Base-by-base conservation (phyloP, 1,140 invertebrate genomes). In the Drosophila navojoa region DNA sequence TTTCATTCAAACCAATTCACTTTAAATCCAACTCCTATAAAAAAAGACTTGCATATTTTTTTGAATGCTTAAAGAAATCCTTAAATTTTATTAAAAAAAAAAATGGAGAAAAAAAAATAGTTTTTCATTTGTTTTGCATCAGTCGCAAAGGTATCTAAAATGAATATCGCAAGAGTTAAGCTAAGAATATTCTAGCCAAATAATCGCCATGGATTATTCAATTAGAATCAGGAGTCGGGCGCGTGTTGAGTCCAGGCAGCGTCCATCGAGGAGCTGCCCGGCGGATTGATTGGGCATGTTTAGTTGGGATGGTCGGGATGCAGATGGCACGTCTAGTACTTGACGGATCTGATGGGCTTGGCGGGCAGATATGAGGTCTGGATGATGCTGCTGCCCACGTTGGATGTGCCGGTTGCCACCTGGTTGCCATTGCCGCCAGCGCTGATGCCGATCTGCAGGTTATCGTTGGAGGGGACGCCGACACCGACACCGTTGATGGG, bases 331-430 rank as follows among this genome's bases (percentile, higher is more conserved):
- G 3, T 25, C 40, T 27, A 62, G 53, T 87, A 85, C 81, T 85
- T 85, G 35, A 61, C 71, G 40, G 71, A 73, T 13, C 81, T 70
- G 44, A 85, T 79, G n/a, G 81, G 81, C 75, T 77, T 74, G 22
- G 66, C 44, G 44, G 87, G 87, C 80, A 90, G 58, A 35, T 93
- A 61, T 77, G 92, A 68, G 90, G 91, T 67, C 91, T 92, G 69
- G 76, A 85, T 40, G 85, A 90, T 15, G 92, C 92, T 79, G 64
- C 60, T 82, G 54, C 84, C 79, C 0, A 47, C 53, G 29, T 47
- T 29, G 13, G 62, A 47, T 27, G 22, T 71, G 59, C 42, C 40
- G 64, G 61, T 57, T 42, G 53, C 55, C 9, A 57, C 15, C 0
- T 53, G 32, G 29, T 47, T 77, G 79, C 4, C 60, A 73, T 59